Evolutionary conservation across 2,888 invertebrate species (phyloP), one percentile per base, ranked within the genome.

Genomic region (Ochropleura leucogaster): DNA sequence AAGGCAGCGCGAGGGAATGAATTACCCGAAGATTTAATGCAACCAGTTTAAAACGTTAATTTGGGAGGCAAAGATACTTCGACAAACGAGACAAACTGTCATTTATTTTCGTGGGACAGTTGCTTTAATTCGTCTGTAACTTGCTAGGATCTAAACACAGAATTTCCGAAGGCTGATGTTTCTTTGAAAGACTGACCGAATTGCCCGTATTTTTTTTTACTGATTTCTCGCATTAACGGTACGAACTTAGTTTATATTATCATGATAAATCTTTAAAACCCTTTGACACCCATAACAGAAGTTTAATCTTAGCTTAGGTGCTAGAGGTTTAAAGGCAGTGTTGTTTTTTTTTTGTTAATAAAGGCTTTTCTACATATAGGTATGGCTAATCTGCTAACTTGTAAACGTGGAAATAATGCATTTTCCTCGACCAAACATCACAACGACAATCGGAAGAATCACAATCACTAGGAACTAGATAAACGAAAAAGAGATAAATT

Each of bases 11-110:
- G 53, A 65, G 16, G 55, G 47, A 55, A 79, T 51, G 53, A 49
- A 51, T 68, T 49, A 63, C 55, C n/a, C 12, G 57, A 65, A 40
- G 55, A 71, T 55, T n/a, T 71, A 40, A 62, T 79, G 49, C 79
- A 59, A 44, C 14, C 55, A 57, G 49, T 46, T 69, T 69, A 40
- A 60, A 63, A 63, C 18, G 30, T 51, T 74, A 59, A 72, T 18
- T 44, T 57, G 4, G 16, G 20, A 40, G n/a, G 40, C 16, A 72
- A 55, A 40, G 8, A 46, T 6, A 12, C 18, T 51, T 64, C 8
- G 16, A 20, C 20, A 20, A 12, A 30, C 20, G 20, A 30, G 3
- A 62, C 12, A 12, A 16, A 18, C 16, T 44, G 18, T 16, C n/a
- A 16, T 59, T 18, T 65, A 40, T 65, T 1, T 60, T 42, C 7